phyloP scores from a whole-genome alignment of 2,888 invertebrate genomes.

The Bembecia ichneumoniformis region DNA sequence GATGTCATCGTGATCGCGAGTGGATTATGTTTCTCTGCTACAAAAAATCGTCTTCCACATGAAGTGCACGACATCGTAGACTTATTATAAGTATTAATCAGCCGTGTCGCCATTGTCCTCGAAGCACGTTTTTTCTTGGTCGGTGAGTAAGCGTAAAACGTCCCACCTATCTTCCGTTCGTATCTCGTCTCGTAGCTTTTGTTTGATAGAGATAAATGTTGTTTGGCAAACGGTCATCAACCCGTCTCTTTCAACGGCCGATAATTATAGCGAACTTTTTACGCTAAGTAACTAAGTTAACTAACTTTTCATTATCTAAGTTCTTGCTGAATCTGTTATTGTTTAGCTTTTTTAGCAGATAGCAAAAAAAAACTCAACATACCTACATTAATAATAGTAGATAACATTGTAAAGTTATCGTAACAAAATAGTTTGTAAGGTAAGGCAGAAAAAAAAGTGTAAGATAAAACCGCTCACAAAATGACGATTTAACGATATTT shows the following conservation, averaged over 20 bases:
- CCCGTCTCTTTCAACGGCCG: conserved; percentile 25
- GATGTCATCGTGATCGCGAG: background rate
- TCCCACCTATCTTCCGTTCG: conserved; percentile 40
- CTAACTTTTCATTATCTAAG: no score
- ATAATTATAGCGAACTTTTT: conserved; percentile 20
- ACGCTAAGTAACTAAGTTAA: background rate
- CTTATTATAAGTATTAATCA: background rate
- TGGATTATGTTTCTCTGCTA: background rate
- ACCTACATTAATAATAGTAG: no score
- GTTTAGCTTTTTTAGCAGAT: no score
- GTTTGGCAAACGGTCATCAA: conserved; percentile 38
- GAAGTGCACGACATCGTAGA: background rate
- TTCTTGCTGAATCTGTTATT: no score
- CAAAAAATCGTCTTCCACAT: background rate
- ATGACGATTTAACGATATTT: no score
- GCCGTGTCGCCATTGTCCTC: conserved; percentile 44
- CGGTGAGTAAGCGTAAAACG: conserved; percentile 54
- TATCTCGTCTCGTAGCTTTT: conserved; percentile 32
- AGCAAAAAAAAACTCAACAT: no score
- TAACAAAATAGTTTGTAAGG: no score
- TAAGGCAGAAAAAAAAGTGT: no score
- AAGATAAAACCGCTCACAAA: no score
- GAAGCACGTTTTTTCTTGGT: background rate
- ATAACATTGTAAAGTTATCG: no score
- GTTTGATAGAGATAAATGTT: conserved; percentile 53